phyloP scores from a whole-genome alignment of 2,888 invertebrate species.

The Exocentrus adspersus region DNA sequence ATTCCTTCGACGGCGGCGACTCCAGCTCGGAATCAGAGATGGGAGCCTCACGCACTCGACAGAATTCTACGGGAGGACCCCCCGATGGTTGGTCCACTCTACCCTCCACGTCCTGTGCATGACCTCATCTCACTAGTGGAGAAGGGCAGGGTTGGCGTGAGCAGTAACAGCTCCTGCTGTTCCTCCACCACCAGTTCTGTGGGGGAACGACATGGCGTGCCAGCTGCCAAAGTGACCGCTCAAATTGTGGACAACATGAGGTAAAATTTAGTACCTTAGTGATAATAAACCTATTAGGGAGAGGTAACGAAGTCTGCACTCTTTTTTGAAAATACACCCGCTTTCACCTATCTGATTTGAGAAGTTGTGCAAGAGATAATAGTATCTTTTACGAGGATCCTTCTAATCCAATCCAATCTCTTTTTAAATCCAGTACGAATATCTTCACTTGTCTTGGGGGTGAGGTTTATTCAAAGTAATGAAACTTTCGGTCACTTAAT shows the following conservation, averaged over 20 bases:
- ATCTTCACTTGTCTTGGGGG: no score
- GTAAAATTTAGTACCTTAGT: no score
- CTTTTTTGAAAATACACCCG: no score
- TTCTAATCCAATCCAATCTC: no score
- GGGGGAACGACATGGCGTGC: slow-evolving; percentile 57
- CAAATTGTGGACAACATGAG: slow-evolving; percentile 54
- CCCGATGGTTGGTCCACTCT: slow-evolving; percentile 63
- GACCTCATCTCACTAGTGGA: slow-evolving; percentile 66
- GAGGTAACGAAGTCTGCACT: no score
- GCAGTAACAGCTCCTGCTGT: slow-evolving; percentile 66
- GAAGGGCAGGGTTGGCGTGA: slow-evolving; percentile 64
- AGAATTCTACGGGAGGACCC: slow-evolving; percentile 38
- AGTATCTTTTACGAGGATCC: no score
- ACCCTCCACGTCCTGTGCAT: slow-evolving; percentile 52
- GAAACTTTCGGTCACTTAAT: no score
- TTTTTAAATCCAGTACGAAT: no score
- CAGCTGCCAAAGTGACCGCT: slow-evolving; percentile 55
- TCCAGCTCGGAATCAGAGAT: slow-evolving; percentile 81
- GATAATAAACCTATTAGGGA: no score
- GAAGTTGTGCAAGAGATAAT: no score
- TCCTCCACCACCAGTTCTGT: slow-evolving; percentile 69
- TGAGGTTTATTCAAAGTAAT: no score
- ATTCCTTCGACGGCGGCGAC: slow-evolving; percentile 72
- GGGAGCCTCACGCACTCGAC: slow-evolving; percentile 49
- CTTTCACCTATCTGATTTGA: no score